These are phyloP conservation scores for Megaceryle maxima DNA, from an alignment of 2,113 vertebrate genomes.

Conservation along the genomic window DNA sequence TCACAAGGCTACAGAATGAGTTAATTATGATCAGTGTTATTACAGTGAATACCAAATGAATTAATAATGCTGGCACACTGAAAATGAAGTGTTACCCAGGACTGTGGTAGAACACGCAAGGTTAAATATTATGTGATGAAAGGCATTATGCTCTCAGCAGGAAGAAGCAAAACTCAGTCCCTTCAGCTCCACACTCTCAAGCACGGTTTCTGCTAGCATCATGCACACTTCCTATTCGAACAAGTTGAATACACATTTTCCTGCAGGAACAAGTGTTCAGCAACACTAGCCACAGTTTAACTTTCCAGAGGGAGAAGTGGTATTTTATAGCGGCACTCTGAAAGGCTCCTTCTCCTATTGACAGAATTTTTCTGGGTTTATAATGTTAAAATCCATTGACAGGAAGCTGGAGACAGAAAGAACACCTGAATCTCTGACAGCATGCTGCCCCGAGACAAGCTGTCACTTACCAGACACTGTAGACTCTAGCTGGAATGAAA, in stretches of 20 bases:
- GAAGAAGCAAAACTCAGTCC: constrained; percentile 39
- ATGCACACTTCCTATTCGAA: background rate
- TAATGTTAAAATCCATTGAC: background rate
- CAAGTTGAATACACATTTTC: background rate
- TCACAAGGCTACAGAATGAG: constrained; percentile 65
- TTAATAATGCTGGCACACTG: constrained; percentile 69
- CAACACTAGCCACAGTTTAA: constrained; percentile 1
- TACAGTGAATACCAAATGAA: constrained; percentile 70
- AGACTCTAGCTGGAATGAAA: constrained; percentile 21
- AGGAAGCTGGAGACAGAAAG: background rate
- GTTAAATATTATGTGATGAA: constrained; percentile 65
- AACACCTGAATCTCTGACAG: background rate
- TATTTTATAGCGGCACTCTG: background rate
- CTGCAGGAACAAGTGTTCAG: background rate
- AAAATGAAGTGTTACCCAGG: constrained; percentile 64
- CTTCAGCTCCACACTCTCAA: background rate
- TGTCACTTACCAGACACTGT: background rate
- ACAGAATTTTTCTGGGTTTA: background rate
- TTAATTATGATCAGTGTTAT: constrained; percentile 73
- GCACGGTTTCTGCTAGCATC: background rate
- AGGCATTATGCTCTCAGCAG: constrained; percentile 35
- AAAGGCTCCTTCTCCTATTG: background rate
- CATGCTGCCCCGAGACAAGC: background rate
- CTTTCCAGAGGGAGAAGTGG: background rate
- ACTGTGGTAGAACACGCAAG: constrained; percentile 24